Percentiles rank a stretch among this genome's conserved stretches.
phyloP scores from a whole-genome alignment of 30 jellyfish, hydroid and myxozoan species.

The Turritopsis dohrnii region DNA sequence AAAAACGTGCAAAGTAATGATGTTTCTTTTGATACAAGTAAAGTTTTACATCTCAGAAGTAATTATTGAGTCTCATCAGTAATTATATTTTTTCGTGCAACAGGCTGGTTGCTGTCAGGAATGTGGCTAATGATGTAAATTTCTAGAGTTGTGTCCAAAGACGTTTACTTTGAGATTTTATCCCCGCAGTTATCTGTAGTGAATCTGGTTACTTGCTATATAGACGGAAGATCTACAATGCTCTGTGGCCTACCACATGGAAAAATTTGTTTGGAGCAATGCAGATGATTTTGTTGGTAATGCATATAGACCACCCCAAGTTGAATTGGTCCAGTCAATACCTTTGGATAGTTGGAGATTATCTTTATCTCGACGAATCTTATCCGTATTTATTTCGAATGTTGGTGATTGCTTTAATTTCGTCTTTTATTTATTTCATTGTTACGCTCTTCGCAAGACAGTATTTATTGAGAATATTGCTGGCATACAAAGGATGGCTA shows the following conservation, averaged over 20 bases:
- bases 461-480: conserved; percentile 58
- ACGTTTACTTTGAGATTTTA: too few species aligned
- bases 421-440: conserved; percentile 67
- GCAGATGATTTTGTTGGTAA: conserved; percentile 43
- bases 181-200: too few species aligned
- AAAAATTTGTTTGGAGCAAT: conserved; percentile 66
- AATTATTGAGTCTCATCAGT: too few species aligned
- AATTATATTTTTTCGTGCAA: too few species aligned
- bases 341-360: conserved; percentile 78
- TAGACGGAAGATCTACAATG: conserved; percentile 79
- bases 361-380: conserved; percentile 59
- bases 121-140: too few species aligned
- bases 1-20: too few species aligned
- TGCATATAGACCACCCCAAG: conserved; percentile 89
- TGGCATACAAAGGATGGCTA: conserved; percentile 89
- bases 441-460: conserved; percentile 78
- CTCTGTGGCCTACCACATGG: conserved; percentile 97
- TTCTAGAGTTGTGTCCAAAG: too few species aligned
- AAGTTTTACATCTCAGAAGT: too few species aligned
- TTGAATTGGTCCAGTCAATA: conserved; percentile 50
- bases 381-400: conserved; percentile 70
- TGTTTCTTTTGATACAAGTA: too few species aligned
- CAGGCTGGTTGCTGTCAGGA: too few species aligned
- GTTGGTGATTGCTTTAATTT: conserved; percentile 48
- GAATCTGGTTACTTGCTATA: too few species aligned